These are phyloP conservation scores for Engystomops pustulosus DNA, from an alignment of 2,113 vertebrate genomes.

Conservation along the genomic window DNA sequence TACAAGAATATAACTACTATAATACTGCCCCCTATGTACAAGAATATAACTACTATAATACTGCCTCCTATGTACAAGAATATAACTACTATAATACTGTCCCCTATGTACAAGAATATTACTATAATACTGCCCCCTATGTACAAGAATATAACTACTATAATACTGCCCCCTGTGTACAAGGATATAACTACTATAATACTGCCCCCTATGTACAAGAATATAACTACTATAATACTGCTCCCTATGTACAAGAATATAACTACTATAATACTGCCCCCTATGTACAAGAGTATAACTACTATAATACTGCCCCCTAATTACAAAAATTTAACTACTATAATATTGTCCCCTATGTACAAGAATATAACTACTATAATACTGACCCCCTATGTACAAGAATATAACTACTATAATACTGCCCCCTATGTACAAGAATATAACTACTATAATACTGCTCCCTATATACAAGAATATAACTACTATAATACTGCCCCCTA, in stretches of 20 bases:
- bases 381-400: not conserved
- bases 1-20: constrained; percentile 7
- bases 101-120: not conserved
- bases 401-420: constrained; percentile 17
- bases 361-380: not conserved
- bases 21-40: not conserved
- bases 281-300: not conserved
- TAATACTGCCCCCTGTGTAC: not conserved
- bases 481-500: constrained; percentile 6
- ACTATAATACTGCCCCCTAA: not conserved
- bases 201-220: not conserved
- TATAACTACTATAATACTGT: constrained; percentile 14
- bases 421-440: constrained; percentile 4
- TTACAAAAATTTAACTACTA: not conserved
- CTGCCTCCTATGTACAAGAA: not conserved
- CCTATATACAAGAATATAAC: not conserved
- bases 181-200: constrained; percentile 3
- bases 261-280: constrained; percentile 10
- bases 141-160: constrained; percentile 3
- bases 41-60: constrained; percentile 7
- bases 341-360: not conserved
- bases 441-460: not conserved
- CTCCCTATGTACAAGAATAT: constrained; percentile 6
- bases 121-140: constrained; percentile 2
- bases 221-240: not conserved